A percentile compares a stretch with the other conserved stretches of the same genome.
Conservation (phyloP, 2,797 vertebrate species). For the Oreortyx pictus region DNA sequence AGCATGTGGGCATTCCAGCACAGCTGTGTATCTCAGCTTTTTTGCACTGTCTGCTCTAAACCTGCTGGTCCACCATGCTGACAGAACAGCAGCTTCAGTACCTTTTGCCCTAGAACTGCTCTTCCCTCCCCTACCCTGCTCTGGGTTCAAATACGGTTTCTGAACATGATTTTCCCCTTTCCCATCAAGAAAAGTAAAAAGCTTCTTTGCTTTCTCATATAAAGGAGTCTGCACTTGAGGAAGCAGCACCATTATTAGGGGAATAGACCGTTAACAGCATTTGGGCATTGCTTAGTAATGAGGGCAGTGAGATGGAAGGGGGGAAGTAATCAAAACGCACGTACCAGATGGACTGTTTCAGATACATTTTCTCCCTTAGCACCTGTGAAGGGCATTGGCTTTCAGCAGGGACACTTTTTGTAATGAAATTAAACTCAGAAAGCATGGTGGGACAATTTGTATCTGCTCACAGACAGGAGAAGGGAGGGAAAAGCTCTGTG, state of each 20-base stretch:
- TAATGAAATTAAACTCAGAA: slow-evolving; percentile 45
- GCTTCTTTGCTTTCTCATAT: not conserved
- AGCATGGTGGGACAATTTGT: slow-evolving; percentile 27
- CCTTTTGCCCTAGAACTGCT: not conserved
- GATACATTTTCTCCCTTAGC: slow-evolving; percentile 54
- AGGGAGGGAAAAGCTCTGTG: not conserved
- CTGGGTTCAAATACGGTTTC: not conserved
- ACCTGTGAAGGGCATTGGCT: slow-evolving; percentile 54
- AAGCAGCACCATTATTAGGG: not conserved
- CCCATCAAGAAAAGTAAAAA: not conserved
- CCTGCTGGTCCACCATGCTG: not conserved
- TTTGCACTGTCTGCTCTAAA: not conserved
- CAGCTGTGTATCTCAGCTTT: not conserved
- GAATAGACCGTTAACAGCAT: slow-evolving; percentile 43
- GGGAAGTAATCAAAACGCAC: not conserved
- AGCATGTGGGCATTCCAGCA: not conserved
- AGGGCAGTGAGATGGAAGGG: slow-evolving; percentile 24
- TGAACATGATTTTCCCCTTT: not conserved
- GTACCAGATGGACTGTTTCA: slow-evolving; percentile 42
- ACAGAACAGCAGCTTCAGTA: not conserved
- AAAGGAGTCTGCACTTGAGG: not conserved
- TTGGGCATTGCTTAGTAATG: slow-evolving; percentile 38
- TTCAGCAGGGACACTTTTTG: slow-evolving; percentile 32
- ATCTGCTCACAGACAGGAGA: not conserved
- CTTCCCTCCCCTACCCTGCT: not conserved